These are phyloP conservation scores for Salvelinus fontinalis DNA, from an alignment of 2,113 vertebrate species.

Conservation along the genomic window DNA sequence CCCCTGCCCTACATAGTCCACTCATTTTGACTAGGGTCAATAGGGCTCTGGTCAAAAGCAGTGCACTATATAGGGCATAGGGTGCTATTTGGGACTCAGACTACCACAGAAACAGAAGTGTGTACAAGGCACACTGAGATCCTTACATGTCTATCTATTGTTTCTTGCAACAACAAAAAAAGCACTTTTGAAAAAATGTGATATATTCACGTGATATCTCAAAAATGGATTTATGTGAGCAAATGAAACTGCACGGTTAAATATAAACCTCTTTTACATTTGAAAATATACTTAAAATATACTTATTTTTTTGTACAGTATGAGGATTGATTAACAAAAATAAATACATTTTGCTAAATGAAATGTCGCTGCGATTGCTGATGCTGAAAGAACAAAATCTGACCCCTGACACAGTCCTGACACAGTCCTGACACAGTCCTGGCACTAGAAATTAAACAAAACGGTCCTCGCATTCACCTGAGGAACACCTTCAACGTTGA, in stretches of 20 bases:
- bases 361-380: slow-evolving; percentile 26
- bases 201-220: slow-evolving; percentile 39
- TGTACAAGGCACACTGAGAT: slow-evolving; percentile 62
- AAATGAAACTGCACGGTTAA: slow-evolving; percentile 50
- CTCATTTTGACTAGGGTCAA: too few relatives aligned
- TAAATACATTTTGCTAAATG: slow-evolving; percentile 42
- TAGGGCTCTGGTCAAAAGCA: too few relatives aligned
- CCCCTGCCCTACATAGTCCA: too few relatives aligned
- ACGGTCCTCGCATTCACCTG: slow-evolving; percentile 40
- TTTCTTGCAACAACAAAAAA: slow-evolving; percentile 36
- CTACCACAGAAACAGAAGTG: slow-evolving; percentile 50
- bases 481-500: slow-evolving; percentile 28
- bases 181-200: slow-evolving; percentile 56
- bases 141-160: slow-evolving; percentile 52
- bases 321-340: slow-evolving; percentile 51
- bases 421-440: not conserved
- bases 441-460: slow-evolving; percentile 14
- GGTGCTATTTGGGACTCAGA: not conserved
- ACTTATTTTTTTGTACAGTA: slow-evolving; percentile 39
- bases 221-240: slow-evolving; percentile 44
- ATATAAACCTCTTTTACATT: slow-evolving; percentile 55
- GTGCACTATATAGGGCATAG: too few relatives aligned
- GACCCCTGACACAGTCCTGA: not conserved
- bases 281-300: slow-evolving; percentile 47
- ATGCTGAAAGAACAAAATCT: slow-evolving; percentile 19